Evolutionary conservation across 2,888 invertebrate genomes (phyloP).

Genomic region (Orthonychiurus folsomi): DNA sequence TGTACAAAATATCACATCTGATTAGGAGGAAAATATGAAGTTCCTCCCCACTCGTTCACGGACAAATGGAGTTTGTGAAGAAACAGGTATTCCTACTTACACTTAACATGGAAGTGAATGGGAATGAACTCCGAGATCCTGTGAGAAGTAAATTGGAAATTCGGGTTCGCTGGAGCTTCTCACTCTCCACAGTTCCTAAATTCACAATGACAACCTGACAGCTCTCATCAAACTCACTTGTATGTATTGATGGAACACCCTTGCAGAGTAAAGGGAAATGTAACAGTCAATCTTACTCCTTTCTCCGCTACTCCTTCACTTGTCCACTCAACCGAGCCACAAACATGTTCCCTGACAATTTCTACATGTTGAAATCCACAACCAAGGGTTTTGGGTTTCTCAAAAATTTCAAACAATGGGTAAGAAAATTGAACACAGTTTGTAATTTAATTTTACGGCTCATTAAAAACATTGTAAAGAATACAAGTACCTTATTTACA

Average conservation of each 20-base stretch:
- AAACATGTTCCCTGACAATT: too few species aligned
- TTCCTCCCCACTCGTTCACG: neutral
- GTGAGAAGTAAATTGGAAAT: slow-evolving; percentile 13
- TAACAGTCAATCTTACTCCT: neutral
- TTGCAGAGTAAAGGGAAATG: neutral
- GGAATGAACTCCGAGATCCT: neutral
- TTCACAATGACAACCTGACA: slow-evolving; percentile 30
- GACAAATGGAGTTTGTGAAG: neutral
- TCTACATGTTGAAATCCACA: too few species aligned
- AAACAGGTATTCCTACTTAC: slow-evolving; percentile 1
- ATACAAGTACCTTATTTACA: too few species aligned
- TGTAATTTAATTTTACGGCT: too few species aligned
- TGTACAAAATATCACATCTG: neutral
- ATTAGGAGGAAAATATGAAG: neutral
- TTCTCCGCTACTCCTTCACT: neutral
- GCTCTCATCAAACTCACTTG: slow-evolving; percentile 22
- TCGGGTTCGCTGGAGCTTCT: slow-evolving; percentile 6
- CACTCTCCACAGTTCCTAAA: slow-evolving; percentile 10
- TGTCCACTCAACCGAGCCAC: neutral
- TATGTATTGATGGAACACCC: neutral
- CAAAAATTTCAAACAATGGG: too few species aligned
- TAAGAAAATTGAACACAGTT: too few species aligned
- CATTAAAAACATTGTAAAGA: too few species aligned
- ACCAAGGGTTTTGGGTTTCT: too few species aligned
- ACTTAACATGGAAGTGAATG: neutral